Base-by-base conservation (phyloP, 2,888 invertebrate genomes). In the Troglohyphantes excavatus region DNA sequence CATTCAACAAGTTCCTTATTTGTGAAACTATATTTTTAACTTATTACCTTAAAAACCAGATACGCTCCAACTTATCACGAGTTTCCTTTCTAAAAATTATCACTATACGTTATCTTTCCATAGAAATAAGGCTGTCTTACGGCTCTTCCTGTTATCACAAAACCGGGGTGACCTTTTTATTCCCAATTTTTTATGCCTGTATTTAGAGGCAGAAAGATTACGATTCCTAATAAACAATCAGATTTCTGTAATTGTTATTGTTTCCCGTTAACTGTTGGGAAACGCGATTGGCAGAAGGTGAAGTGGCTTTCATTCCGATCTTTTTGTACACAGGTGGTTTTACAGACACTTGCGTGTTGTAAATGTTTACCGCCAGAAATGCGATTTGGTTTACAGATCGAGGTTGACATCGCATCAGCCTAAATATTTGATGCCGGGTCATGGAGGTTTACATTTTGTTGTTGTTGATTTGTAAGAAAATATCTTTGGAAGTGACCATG, bases 141-240 rank as follows among this genome's bases (percentile, higher is more conserved):
- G 9, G 5, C 63, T 13, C 23, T 21, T 11, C n/a, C 39, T 43
- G 23, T 46, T 72, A 72, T 72, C 46, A 23, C 5, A 17, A 46
- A 23, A 26, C 1, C 72, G 46, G 27, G 72, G 72, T 72, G 72
- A 72, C 72, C 46, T 72, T 72, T 53, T 23, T 7, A 26, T 72
- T 46, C 26, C 26, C 46, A 19, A 6, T 72, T 46, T 72, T 72
- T 46, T 70, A 70, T 46, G 21, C 27, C 13, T 46, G 23, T 27
- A n/a, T 72, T 6, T 27, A 46, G 26, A 17, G 9, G 1, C 53
- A 17, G 23, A 33, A 17, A 39, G 33, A 23, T 53, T 33, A 46
- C 46, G 39, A n/a, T 72, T 53, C 33, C 46, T n/a, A 2, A 26
- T n/a, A 46, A 72, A 72, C 46, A 72, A 72, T 39, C 72, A 27